Evolutionary conservation across 2,888 invertebrate genomes (phyloP).

Genomic region (Drosophila prolongata): DNA sequence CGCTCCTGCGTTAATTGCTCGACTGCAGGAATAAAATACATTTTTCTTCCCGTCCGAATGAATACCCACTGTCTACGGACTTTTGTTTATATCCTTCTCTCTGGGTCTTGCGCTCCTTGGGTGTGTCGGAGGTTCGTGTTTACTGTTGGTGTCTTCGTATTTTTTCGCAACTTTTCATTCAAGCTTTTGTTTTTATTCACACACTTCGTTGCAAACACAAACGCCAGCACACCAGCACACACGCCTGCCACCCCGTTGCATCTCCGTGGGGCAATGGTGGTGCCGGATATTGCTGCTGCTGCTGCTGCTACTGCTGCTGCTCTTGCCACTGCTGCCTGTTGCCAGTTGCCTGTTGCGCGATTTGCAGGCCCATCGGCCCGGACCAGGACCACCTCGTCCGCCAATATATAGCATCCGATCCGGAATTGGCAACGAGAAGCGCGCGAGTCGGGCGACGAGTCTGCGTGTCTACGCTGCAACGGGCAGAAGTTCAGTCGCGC

Average conservation of each 20-base stretch:
- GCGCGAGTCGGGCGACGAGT: conserved; percentile 58
- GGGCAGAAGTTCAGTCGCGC: conserved; percentile 83
- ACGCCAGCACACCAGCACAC: conserved; percentile 11
- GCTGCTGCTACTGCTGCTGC: too few species aligned
- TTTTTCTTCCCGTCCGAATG: conserved; percentile 3
- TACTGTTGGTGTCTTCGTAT: conserved; percentile 51
- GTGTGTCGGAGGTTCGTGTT: conserved; percentile 37
- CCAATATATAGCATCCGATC: too few species aligned
- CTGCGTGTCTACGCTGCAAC: conserved; percentile 72
- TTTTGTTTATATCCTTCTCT: conserved; percentile 8
- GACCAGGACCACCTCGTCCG: neutral
- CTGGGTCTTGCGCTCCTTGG: conserved; percentile 27
- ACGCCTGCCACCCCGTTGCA: neutral
- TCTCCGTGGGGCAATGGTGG: conserved; percentile 17
- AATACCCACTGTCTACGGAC: neutral
- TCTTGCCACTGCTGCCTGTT: conserved; percentile 12
- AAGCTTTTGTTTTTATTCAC: conserved; percentile 51
- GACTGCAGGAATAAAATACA: conserved; percentile 10
- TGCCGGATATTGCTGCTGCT: conserved; percentile 19
- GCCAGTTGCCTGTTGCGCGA: conserved; percentile 52
- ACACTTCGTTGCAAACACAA: conserved; percentile 12
- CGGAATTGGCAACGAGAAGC: conserved; percentile 10
- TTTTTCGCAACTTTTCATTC: conserved; percentile 42
- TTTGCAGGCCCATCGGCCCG: conserved; percentile 27
- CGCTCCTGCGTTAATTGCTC: conserved; percentile 27